Base-by-base conservation (phyloP, 2,888 invertebrate genomes). In the Gasteruption jaculator region DNA sequence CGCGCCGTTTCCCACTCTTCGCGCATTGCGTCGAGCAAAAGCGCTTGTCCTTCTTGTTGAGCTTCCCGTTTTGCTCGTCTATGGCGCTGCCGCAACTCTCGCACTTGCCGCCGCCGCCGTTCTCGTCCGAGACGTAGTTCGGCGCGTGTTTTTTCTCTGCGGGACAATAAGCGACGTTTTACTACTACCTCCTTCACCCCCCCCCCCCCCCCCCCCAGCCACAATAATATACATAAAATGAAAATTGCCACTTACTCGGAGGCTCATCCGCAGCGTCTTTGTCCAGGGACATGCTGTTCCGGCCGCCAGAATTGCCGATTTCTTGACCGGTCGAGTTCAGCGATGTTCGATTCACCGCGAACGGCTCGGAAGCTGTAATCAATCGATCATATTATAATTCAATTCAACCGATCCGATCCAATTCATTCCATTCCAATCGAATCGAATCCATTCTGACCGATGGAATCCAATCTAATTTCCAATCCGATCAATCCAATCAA, bases 21-120 rank as follows among this genome's bases (percentile, higher is more conserved):
- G 84, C 82, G 71, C 89, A 89, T 12, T 77, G 73, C 16, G 81
- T 76, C 1, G 87, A 85, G 61, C 89, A 90, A 63, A 85, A 89
- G 30, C 86, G 75, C 62, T 85, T 85, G 33, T 81, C 80, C 55
- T 85, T 83, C 65, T 85, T 86, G n/a, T n/a, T n/a, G 57, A 86
- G 79, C 61, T 84, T 70, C 18, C 61, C 58, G 16, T 58, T 65
- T 35, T 66, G 66, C 26, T 71, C 70, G 16, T 70, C 70, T 8
- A 70, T 29, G 4, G 77, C 66, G 52, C 80, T 84, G 21, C 86
- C 85, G 63, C 90, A 90, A 46, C 78, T 77, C 65, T 89, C 88
- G 61, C 89, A 90, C 53, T 80, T 82, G 1, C 73, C 76, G 54
- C 73, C 64, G 38, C 81, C 80, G 36, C 75, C 73, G 20, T 52